These are phyloP conservation scores for Delphinapterus leucas DNA, from an alignment of 2,113 vertebrate genomes.

Conservation along the genomic window DNA sequence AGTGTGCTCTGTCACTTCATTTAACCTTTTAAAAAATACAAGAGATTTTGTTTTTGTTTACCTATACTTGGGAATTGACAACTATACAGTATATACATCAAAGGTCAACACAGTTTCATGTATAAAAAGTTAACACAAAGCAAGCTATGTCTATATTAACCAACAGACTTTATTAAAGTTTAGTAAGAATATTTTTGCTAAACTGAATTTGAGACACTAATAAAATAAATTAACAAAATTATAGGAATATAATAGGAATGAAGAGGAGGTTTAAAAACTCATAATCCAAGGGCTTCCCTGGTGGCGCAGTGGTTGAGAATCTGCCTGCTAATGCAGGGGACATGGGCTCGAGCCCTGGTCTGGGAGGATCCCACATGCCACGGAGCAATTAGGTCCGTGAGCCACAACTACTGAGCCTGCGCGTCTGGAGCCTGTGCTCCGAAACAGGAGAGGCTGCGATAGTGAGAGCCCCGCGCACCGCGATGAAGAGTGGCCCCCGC, in stretches of 20 bases:
- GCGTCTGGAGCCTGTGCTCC: no score
- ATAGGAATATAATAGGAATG: not conserved
- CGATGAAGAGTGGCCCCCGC: no score
- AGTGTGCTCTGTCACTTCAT: not conserved
- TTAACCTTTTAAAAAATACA: not conserved
- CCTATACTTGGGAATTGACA: not conserved
- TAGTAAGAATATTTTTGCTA: not conserved
- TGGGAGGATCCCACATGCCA: no score
- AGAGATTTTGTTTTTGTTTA: not conserved
- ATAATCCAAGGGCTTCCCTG: not conserved
- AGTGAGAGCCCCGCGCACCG: no score
- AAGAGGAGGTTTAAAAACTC: not conserved
- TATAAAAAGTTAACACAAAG: not conserved
- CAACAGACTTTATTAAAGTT: not conserved
- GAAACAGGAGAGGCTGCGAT: no score
- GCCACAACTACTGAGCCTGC: no score
- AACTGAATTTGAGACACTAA: not conserved
- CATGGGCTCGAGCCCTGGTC: no score
- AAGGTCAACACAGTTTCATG: not conserved
- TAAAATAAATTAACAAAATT: conserved; percentile 2
- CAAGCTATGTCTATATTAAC: not conserved
- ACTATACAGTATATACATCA: not conserved
- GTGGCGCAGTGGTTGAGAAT: no score
- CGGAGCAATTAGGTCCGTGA: rapidly evolving
- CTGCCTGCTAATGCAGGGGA: no score